Conservation (phyloP, 2,113 vertebrate species). For the Scortum barcoo region DNA sequence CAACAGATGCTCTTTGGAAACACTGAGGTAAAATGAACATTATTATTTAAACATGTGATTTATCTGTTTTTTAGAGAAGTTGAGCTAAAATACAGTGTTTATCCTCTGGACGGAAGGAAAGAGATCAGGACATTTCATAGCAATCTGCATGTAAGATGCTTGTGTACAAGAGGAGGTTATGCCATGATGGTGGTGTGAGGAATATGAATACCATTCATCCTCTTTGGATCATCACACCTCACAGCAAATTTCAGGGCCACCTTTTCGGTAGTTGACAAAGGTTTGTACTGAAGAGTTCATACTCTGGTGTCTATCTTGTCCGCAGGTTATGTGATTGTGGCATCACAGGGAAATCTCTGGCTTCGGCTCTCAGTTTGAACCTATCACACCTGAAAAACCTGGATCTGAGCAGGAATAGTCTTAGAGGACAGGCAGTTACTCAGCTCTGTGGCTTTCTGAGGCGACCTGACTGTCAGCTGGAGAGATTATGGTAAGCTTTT, state of each 20-base stretch:
- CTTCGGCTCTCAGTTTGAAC: not conserved
- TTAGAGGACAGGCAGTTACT: not conserved
- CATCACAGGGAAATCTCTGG: not conserved
- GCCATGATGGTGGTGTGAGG: too few relatives aligned
- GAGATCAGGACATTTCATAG: not conserved
- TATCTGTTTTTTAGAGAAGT: not conserved
- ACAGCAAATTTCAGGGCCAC: too few relatives aligned
- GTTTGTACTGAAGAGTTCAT: not conserved
- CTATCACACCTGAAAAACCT: slow-evolving; percentile 13
- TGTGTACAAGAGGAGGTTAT: not conserved
- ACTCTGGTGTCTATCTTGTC: not conserved
- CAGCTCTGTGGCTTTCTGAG: slow-evolving; percentile 6
- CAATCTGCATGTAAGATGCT: not conserved
- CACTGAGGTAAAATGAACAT: slow-evolving; percentile 13
- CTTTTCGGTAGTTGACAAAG: too few relatives aligned
- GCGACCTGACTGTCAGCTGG: slow-evolving; percentile 8
- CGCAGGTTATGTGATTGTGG: slow-evolving; percentile 15
- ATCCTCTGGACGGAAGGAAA: not conserved
- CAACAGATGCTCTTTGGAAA: slow-evolving; percentile 8
- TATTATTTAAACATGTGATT: not conserved
- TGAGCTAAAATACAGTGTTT: not conserved
- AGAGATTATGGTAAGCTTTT: slow-evolving; percentile 13
- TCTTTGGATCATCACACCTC: too few relatives aligned
- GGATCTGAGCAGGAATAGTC: slow-evolving; percentile 11
- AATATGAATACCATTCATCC: too few relatives aligned